Evolutionary conservation across 2,888 invertebrate genomes (phyloP).

Genomic region (Eretmocerus hayati): DNA sequence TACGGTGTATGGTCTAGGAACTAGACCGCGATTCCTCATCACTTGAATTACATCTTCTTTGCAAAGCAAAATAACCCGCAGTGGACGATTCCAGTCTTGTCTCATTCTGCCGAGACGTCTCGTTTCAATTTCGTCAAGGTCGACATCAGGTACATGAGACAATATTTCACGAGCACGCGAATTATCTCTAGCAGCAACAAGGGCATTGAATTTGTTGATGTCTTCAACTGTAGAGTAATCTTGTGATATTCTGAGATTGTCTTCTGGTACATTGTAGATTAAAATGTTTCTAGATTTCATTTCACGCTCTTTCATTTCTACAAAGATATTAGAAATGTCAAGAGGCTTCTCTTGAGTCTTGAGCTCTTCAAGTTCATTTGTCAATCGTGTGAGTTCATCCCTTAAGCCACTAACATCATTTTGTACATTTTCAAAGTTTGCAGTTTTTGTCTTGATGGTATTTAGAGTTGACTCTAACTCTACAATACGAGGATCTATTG

Average conservation of each 20-base stretch:
- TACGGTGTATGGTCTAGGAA: slow-evolving; percentile 6
- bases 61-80: slow-evolving; percentile 10
- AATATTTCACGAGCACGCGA: slow-evolving; percentile 17
- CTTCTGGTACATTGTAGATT: slow-evolving; percentile 18
- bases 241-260: slow-evolving; percentile 17
- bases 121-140: slow-evolving; percentile 8
- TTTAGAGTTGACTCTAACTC: slow-evolving; percentile 12
- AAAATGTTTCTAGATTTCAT: slow-evolving; percentile 16
- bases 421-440: slow-evolving; percentile 16
- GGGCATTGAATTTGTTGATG: slow-evolving; percentile 16
- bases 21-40: slow-evolving; percentile 11
- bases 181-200: slow-evolving; percentile 13
- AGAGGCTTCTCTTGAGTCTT: slow-evolving; percentile 1
- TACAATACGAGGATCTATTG: slow-evolving; percentile 18
- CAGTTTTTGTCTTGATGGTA: slow-evolving; percentile 10
- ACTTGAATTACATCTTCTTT: slow-evolving; percentile 12
- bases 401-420: slow-evolving; percentile 14
- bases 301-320: slow-evolving; percentile 13
- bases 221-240: slow-evolving; percentile 20
- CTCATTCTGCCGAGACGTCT: slow-evolving; percentile 10
- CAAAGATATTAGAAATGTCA: slow-evolving; percentile 7
- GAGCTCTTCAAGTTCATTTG: slow-evolving; percentile 10
- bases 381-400: slow-evolving; percentile 3
- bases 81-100: slow-evolving; percentile 7
- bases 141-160: slow-evolving; percentile 7